phyloP scores from a whole-genome alignment of 2,113 vertebrate genomes.

The Chunga burmeisteri region DNA sequence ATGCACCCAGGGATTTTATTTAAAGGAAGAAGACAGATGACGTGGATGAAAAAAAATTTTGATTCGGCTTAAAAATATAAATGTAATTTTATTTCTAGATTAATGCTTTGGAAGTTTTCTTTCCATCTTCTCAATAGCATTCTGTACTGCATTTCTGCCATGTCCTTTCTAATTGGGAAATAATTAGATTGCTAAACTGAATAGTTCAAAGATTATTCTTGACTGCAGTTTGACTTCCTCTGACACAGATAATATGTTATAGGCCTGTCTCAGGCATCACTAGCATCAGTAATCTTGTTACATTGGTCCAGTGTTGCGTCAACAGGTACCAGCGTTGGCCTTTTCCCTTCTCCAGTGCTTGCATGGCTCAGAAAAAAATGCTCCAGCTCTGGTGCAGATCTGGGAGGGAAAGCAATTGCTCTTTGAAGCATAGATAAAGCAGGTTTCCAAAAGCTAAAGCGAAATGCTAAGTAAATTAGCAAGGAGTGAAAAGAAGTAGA shows the following conservation, averaged over 20 bases:
- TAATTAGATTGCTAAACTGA: background rate
- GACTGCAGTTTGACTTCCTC: background rate
- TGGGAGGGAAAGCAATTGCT: background rate
- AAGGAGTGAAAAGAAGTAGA: background rate
- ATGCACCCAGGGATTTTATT: background rate
- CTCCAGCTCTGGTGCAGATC: background rate
- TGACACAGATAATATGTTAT: background rate
- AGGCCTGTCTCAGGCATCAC: background rate
- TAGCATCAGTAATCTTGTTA: background rate
- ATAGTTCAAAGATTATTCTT: background rate
- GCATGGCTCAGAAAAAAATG: background rate
- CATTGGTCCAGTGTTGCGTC: background rate
- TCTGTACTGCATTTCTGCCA: background rate
- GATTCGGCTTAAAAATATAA: background rate
- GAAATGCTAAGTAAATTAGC: background rate
- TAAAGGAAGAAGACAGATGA: background rate
- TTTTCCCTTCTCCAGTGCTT: background rate
- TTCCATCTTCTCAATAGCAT: background rate
- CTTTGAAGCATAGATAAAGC: background rate
- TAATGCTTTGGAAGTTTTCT: background rate
- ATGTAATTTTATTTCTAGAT: background rate
- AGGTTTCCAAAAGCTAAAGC: background rate
- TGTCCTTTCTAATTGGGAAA: background rate
- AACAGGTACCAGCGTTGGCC: background rate
- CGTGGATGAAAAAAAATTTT: accelerated